Percentiles rank a stretch among this genome's conserved stretches.
phyloP scores from a whole-genome alignment of 1,140 invertebrate species.

The Brachystomella parvula region DNA sequence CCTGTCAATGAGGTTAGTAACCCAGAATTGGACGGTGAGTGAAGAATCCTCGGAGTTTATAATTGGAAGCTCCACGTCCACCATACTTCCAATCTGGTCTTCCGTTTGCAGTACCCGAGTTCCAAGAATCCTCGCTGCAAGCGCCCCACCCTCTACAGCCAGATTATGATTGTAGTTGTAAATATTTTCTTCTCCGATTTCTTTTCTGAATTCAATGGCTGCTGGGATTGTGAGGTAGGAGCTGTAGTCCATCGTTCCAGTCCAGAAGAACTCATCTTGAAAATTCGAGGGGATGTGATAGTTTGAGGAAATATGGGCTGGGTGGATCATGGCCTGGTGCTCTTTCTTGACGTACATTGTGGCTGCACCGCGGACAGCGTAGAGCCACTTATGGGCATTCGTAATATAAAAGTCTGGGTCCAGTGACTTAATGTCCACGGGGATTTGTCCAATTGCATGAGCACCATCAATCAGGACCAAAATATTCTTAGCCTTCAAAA shows the following conservation, averaged over 20 bases:
- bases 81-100: constrained; percentile 27
- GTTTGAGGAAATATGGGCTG: constrained; percentile 13
- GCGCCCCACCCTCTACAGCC: constrained; percentile 10
- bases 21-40: constrained; percentile 1
- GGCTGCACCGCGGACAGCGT: constrained; percentile 11
- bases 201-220: constrained; percentile 18
- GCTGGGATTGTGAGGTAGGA: constrained; percentile 22
- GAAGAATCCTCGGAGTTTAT: constrained; percentile 14
- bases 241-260: constrained; percentile 30
- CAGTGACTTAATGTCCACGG: constrained; percentile 16
- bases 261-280: constrained; percentile 34
- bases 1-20: neutral
- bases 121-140: constrained; percentile 7
- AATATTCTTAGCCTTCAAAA: constrained; percentile 20
- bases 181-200: constrained; percentile 20
- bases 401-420: constrained; percentile 31
- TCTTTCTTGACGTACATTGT: constrained; percentile 25
- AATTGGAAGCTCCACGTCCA: constrained; percentile 24
- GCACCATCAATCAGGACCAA: constrained; percentile 28
- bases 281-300: constrained; percentile 14
- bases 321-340: constrained; percentile 24
- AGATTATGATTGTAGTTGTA: constrained; percentile 20
- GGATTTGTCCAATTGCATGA: constrained; percentile 31
- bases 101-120: constrained; percentile 22
- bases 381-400: constrained; percentile 32